These are phyloP conservation scores for Brachionus manjavacas DNA, from an alignment of 1,140 invertebrate genomes.

Conservation along the genomic window DNA sequence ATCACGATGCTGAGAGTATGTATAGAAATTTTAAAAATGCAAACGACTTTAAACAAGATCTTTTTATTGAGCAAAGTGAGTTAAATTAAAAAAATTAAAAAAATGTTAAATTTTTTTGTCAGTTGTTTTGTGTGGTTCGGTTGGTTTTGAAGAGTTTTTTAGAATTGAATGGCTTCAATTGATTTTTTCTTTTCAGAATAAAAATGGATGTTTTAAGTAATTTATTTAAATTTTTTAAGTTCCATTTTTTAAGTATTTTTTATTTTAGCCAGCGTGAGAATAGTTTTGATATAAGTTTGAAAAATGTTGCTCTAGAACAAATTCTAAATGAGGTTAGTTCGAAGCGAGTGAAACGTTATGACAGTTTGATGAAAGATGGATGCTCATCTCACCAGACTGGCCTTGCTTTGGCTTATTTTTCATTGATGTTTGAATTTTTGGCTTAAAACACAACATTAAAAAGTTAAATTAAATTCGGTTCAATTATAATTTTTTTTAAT, in stretches of 20 bases:
- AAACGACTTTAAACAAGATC: neutral
- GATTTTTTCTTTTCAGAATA: neutral
- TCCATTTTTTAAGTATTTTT: neutral
- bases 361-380: slow-evolving; percentile 7
- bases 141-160: slow-evolving; percentile 33
- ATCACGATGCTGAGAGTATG: neutral
- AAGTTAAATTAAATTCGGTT: no score
- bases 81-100: neutral
- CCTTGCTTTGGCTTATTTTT: neutral
- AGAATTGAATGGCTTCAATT: neutral
- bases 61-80: slow-evolving; percentile 40
- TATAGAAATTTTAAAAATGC: neutral
- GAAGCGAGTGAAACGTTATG: neutral
- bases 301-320: neutral
- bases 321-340: neutral
- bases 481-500: no score
- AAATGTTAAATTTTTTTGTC: neutral
- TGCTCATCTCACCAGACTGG: slow-evolving; percentile 36
- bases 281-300: neutral
- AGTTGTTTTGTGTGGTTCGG: slow-evolving; percentile 14
- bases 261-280: neutral
- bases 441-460: no score
- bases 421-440: neutral
- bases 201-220: slow-evolving; percentile 36
- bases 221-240: neutral